A percentile compares a stretch with the other conserved stretches of the same genome.
Conservation (phyloP, 2,888 invertebrate species). For the Watsonalla binaria region DNA sequence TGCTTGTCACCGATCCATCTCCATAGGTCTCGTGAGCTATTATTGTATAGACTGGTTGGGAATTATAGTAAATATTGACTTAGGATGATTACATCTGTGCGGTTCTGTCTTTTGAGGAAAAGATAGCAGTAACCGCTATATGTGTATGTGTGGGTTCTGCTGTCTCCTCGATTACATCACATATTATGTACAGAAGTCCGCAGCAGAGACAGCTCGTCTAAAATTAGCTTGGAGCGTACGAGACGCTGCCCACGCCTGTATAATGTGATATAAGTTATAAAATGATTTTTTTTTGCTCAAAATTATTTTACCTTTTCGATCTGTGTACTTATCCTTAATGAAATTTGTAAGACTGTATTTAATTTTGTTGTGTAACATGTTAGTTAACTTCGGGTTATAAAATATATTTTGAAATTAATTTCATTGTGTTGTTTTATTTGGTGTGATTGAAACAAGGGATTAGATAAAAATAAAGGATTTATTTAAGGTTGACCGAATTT, state of each 20-base stretch:
- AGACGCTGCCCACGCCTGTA: conserved; percentile 47
- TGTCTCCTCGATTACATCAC: not conserved
- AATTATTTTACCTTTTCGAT: conserved; percentile 54
- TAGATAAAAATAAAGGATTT: conserved; percentile 77
- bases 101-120: too few species aligned
- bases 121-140: too few species aligned
- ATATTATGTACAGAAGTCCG: not conserved
- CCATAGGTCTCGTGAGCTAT: conserved; percentile 38
- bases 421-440: conserved; percentile 21
- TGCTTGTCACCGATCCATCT: conserved; percentile 38
- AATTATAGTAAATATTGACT: too few species aligned
- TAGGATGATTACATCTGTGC: too few species aligned
- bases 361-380: conserved; percentile 75
- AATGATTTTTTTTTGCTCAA: conserved; percentile 64
- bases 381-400: conserved; percentile 69
- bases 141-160: too few species aligned
- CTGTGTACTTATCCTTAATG: conserved; percentile 74
- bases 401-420: conserved; percentile 70
- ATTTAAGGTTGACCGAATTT: conserved; percentile 65
- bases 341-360: conserved; percentile 78
- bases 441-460: conserved; percentile 39
- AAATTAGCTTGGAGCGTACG: conserved; percentile 30
- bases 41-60: conserved; percentile 17
- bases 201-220: not conserved
- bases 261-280: conserved; percentile 68